These are phyloP conservation scores for chimpanzee (Pan troglodytes) DNA, from an alignment of 2,113 vertebrate species.

Conservation along the genomic window NHGRI_mPanTro3-v2.1_pri NC_072407.2:125251001-125251500, in stretches of 20 bases:
- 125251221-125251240: background rate
- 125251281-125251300: background rate
- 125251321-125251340: background rate
- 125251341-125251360: background rate
- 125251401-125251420: background rate
- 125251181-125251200: too few relatives aligned
- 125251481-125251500: background rate
- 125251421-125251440: background rate
- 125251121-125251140: too few relatives aligned
- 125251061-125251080: too few relatives aligned
- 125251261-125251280: background rate
- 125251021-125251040: too few relatives aligned
- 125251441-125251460: background rate
- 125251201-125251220: background rate
- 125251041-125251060: too few relatives aligned
- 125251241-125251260: background rate
- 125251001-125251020: too few relatives aligned
- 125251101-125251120: too few relatives aligned
- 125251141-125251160: too few relatives aligned
- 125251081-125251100: too few relatives aligned
- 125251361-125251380: background rate
- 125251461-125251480: background rate
- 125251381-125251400: background rate
- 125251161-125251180: too few relatives aligned
- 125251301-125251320: background rate